Base-by-base conservation (phyloP, 2,113 vertebrate genomes). In the Dasyprocta punctata region DNA sequence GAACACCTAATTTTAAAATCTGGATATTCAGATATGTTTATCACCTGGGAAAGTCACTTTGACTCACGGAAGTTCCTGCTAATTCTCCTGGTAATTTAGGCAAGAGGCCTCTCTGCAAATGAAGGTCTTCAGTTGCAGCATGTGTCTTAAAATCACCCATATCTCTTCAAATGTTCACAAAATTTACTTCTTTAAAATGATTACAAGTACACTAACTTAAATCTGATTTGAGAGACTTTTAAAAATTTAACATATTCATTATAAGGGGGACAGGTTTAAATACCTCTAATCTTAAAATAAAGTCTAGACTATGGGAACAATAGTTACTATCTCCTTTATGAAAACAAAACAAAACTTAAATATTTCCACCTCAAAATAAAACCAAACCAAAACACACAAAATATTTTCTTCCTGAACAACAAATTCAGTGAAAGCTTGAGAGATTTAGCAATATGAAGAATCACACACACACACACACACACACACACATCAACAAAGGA, bases 361-460 rank as follows among this genome's bases (percentile, higher is more conserved):
- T 47, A 24, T 71, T 92, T n/a, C 67, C 19, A 19, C 12, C 3
- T 10, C 8, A 19, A 13, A 54, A 36, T 17, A 52, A 80, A 28
- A 2, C 44, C 11, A 56, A 67, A 80, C 47, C 92, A 67, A 78
- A 89, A 2, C 16, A 73, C 67, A 84, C n/a, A 67, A 94, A 89
- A 90, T 87, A 69, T 65, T 92, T 90, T 85, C 52, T 91, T 91
- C 28, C 89, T 89, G 54, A 92, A n/a, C 41, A 80, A n/a, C 28
- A 52, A 93, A 86, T 60, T 94, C 38, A 85, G 41, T 69, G 33
- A 82, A 86, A 92, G n/a, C 77, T 85, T 95, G 96, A 78, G 41
- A 65, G 24, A 69, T 88, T 69, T 49, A 88, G 20, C 36, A 93
- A 90, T 73, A 93, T 61, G 84, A 96, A 89, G 41, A 84, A 65